Percentiles rank a stretch among this genome's conserved stretches.
Evolutionary conservation across 2,888 invertebrate species (phyloP).

Genomic region (Malachius bipustulatus): DNA sequence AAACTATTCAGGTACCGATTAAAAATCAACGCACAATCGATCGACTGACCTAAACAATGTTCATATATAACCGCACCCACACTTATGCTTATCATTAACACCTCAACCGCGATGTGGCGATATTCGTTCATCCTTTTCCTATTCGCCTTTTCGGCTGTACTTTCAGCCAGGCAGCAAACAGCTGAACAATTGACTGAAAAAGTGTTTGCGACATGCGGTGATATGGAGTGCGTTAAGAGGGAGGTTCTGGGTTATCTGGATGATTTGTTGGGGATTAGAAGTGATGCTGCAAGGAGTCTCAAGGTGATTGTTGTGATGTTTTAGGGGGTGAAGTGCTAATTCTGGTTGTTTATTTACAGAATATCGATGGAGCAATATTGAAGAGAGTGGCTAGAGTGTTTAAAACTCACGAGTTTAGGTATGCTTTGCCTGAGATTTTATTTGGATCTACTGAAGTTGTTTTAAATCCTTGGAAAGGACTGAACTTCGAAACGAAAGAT

Average conservation of each 20-base stretch:
- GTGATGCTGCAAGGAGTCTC: constrained; percentile 47
- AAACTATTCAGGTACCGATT: constrained; percentile 29
- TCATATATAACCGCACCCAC: constrained; percentile 58
- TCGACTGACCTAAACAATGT: constrained; percentile 43
- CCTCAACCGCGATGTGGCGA: constrained; percentile 28
- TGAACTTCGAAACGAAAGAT: constrained; percentile 46
- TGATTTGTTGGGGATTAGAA: constrained; percentile 50
- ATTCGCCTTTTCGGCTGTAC: no score
- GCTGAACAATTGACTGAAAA: no score
- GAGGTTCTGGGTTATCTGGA: constrained; percentile 68
- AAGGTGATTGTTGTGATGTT: constrained; percentile 25
- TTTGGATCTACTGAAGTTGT: constrained; percentile 55
- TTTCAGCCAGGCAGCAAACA: no score
- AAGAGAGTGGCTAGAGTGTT: constrained; percentile 59
- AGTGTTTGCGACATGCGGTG: constrained; percentile 64
- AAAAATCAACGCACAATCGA: constrained; percentile 30
- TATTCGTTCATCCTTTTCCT: no score
- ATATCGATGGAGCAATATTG: constrained; percentile 63
- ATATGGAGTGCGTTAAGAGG: constrained; percentile 62
- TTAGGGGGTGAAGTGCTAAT: constrained; percentile 2
- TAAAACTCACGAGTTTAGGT: constrained; percentile 60
- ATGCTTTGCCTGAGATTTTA: constrained; percentile 59
- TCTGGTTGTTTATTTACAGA: constrained; percentile 39
- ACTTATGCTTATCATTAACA: constrained; percentile 13
- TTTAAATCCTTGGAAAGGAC: constrained; percentile 53